A percentile compares a stretch with the other conserved stretches of the same genome.
These are phyloP conservation scores for Nasonia giraulti DNA, from an alignment of 1,140 invertebrate genomes.

Conservation along the genomic window DNA sequence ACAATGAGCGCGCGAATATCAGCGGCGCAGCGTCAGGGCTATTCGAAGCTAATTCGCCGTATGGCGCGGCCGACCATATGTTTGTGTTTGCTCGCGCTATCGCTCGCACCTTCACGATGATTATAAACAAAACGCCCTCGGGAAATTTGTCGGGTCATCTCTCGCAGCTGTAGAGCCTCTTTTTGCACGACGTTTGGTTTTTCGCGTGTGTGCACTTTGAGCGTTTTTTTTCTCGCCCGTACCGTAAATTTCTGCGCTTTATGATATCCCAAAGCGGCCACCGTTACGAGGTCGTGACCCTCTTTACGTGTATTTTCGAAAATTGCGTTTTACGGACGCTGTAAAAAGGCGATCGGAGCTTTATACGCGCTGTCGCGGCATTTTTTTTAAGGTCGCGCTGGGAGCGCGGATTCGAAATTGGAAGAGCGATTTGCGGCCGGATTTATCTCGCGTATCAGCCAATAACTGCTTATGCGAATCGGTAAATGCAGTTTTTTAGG, in stretches of 20 bases:
- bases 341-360: no score
- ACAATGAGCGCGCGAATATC: background rate
- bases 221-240: background rate
- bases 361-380: no score
- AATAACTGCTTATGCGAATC: no score
- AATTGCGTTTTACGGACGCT: background rate
- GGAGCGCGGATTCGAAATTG: no score
- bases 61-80: background rate
- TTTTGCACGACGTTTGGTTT: background rate
- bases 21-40: background rate
- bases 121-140: background rate
- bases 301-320: background rate
- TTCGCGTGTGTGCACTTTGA: no score
- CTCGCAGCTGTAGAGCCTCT: background rate
- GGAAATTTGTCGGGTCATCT: background rate
- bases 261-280: background rate
- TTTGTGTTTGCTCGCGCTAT: conserved; percentile 10
- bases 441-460: no score
- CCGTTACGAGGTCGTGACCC: background rate
- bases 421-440: no score
- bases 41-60: background rate
- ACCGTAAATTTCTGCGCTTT: background rate
- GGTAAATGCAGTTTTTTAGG: no score
- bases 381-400: no score
- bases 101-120: background rate